Base-by-base conservation (phyloP, 2,113 vertebrate species). In the Shinisaurus crocodilurus region DNA sequence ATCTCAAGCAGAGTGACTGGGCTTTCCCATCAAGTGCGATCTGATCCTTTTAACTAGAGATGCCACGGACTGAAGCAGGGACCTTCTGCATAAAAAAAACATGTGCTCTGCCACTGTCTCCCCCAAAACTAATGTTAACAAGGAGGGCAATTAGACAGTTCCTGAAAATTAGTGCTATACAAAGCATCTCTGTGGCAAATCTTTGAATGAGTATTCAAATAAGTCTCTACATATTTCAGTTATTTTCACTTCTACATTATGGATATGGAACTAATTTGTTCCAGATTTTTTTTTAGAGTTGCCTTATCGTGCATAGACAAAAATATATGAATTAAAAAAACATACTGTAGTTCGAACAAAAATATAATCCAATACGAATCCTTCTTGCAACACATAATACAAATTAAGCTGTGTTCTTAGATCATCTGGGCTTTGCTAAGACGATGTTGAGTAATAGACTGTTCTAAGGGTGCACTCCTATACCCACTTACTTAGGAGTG, bases 371-470 rank as follows among this genome's bases (percentile, higher is more conserved):
- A 88, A 54, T n/a, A 89, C 13, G 88, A 40, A 18, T 12, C 60
- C 3, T 32, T 79, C 1, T 0, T 89, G 45, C 32, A 88, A 2
- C 54, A 48, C 7, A 1, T 54, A 83, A 18, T 0, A 89, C 82
- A 77, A 72, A 16, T 86, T 63, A 89, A 77, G n/a, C 9, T 82
- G 84, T 37, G 77, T 90, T 89, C 32, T 86, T 85, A 79, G 25
- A 85, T 27, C 15, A 84, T 90, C 65, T 82, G 40, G 8, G 88
- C 45, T 34, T 87, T 88, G 29, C 85, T 74, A 90, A 54, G 34
- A 88, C 57, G 86, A 70, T 69, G 45, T 23, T 87, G 45, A 90
- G 13, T 2, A 77, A 60, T 6, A 80, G 80, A 7, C 91, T 45
- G 4, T 27, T 79, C 76, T 65, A 67, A 43, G 23, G 20, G 10